phyloP scores from a whole-genome alignment of 2,888 invertebrate genomes.

The Apoda limacodes region DNA sequence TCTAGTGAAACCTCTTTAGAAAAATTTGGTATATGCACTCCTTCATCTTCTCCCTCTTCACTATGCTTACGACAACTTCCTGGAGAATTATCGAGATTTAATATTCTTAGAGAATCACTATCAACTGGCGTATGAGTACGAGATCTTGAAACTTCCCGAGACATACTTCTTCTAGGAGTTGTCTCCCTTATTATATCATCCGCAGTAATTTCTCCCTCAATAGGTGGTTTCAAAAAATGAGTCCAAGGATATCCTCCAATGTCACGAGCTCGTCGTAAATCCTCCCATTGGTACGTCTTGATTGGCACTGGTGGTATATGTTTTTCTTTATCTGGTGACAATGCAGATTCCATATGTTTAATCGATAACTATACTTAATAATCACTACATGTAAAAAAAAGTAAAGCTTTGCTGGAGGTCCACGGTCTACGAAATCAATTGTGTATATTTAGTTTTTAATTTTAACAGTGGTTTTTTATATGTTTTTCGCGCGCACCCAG shows the following conservation, averaged over 20 bases:
- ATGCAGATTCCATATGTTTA: conserved; percentile 68
- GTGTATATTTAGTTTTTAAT: conserved; percentile 13
- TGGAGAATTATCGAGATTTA: conserved; percentile 60
- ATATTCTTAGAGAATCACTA: conserved; percentile 46
- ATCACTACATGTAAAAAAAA: conserved; percentile 17
- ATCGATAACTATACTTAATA: conserved; percentile 28
- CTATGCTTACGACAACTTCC: conserved; percentile 61
- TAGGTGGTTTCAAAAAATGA: conserved; percentile 75
- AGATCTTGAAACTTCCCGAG: conserved; percentile 55
- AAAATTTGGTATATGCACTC: conserved; percentile 60
- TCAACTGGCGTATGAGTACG: conserved; percentile 54
- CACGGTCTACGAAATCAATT: conserved; percentile 24
- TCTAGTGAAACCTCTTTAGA: conserved; percentile 60
- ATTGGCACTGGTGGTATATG: conserved; percentile 75
- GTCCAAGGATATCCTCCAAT: conserved; percentile 87
- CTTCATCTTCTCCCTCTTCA: conserved; percentile 57
- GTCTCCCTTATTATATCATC: conserved; percentile 61
- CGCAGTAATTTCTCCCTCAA: conserved; percentile 61
- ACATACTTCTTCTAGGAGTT: conserved; percentile 60
- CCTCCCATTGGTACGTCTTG: conserved; percentile 87
- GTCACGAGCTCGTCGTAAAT: conserved; percentile 75
- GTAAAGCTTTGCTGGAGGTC: conserved; percentile 23
- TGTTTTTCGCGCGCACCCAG: conserved; percentile 41
- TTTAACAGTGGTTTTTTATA: conserved; percentile 18
- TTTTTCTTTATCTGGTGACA: conserved; percentile 62